Evolutionary conservation across 2,888 invertebrate genomes (phyloP), one percentile per base, ranked within the genome.

Genomic region (Drosophila helvetica): DNA sequence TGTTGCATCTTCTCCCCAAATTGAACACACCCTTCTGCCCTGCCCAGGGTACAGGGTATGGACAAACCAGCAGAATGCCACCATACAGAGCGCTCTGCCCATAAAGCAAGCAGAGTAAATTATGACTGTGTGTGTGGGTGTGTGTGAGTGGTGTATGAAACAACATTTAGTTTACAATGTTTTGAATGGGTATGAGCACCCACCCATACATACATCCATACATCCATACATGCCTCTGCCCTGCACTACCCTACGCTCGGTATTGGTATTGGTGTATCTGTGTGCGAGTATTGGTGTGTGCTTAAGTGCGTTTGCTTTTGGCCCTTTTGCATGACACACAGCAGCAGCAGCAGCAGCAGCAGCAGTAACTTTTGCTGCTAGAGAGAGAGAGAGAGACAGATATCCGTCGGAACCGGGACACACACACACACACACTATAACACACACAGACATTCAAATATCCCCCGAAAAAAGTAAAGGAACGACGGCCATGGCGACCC

Each of bases 121-220:
- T 77, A 69, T 77, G 73, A 48, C 63, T 68, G 56, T 70, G 47
- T 52, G n/a, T 60, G 58, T 61, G 47, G 48, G 15, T 60, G 58
- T 58, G 48, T 51, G 33, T 67, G 27, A 60, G 45, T 50, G 42
- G 58, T 76, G 61, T 71, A 72, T 73, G 65, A 75, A 68, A 74
- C 67, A 77, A 82, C 88, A 88, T 86, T 86, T 77, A 79, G 88
- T 88, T 82, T 86, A 88, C 88, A 83, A 75, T 80, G 73, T 68
- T 68, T 73, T 75, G 80, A 74, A 75, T 71, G 69, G 65, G 72
- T 69, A 60, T 58, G 65, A n/a, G n/a, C n/a, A n/a, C n/a, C n/a
- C 22, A 22, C 22, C 33, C 33, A 33, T 12, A 33, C 33, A 33
- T n/a, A n/a, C n/a, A n/a, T n/a, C n/a, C 59, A 51, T 8, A 27